Conservation (phyloP, 2,797 vertebrate species). For the Onychomys arenicola region DNA sequence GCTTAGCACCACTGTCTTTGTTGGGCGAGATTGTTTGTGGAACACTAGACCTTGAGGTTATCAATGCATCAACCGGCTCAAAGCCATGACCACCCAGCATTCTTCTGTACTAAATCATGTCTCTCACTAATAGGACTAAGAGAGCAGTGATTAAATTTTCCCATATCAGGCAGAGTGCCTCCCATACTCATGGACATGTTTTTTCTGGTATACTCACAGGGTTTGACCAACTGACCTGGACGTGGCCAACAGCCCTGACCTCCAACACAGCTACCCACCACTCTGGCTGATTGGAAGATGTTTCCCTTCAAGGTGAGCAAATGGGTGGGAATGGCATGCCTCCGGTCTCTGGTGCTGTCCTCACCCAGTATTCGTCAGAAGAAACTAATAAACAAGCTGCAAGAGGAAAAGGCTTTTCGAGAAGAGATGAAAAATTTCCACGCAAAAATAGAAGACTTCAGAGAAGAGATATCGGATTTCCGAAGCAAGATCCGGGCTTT, state of each 20-base stretch:
- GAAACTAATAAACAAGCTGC: slow-evolving; percentile 69
- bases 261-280: slow-evolving; percentile 4
- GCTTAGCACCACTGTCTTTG: background rate
- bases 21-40: background rate
- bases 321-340: slow-evolving; percentile 49
- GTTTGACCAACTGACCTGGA: slow-evolving; percentile 51
- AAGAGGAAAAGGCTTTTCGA: slow-evolving; percentile 81
- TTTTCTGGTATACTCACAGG: slow-evolving; percentile 41
- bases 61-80: background rate
- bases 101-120: background rate
- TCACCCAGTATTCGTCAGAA: slow-evolving; percentile 57
- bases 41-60: background rate
- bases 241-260: background rate
- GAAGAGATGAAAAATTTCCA: slow-evolving; percentile 78
- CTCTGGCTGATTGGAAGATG: slow-evolving; percentile 8
- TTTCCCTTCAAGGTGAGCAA: slow-evolving; percentile 61
- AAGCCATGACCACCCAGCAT: background rate
- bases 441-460: slow-evolving; percentile 72
- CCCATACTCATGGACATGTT: background rate
- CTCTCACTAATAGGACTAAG: background rate
- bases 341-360: background rate
- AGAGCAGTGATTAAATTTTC: background rate
- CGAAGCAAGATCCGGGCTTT: slow-evolving; percentile 68
- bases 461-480: slow-evolving; percentile 74
- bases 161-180: background rate